These are phyloP conservation scores for Monochamus saltuarius DNA, from an alignment of 1,140 invertebrate species.

Conservation along the genomic window DNA sequence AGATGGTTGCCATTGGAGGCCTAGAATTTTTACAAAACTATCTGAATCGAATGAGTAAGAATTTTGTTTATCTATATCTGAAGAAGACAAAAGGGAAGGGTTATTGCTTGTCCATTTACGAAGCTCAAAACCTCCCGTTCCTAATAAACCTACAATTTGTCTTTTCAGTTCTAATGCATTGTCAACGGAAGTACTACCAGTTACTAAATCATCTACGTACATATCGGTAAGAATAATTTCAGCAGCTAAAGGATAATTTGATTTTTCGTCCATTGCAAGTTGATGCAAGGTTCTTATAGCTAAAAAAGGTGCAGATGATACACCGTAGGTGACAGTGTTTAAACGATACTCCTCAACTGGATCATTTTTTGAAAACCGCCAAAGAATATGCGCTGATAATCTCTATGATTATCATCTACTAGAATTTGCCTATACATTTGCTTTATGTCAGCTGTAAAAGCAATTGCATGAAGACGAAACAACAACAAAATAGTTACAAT, in stretches of 20 bases:
- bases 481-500: slow-evolving; percentile 21
- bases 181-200: slow-evolving; percentile 36
- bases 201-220: slow-evolving; percentile 44
- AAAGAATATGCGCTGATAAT: background rate
- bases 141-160: background rate
- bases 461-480: slow-evolving; percentile 27
- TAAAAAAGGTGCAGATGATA: slow-evolving; percentile 13
- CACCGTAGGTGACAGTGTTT: slow-evolving; percentile 1
- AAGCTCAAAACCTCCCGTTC: slow-evolving; percentile 22
- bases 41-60: background rate
- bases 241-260: background rate
- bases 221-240: slow-evolving; percentile 6
- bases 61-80: background rate
- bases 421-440: slow-evolving; percentile 32
- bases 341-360: background rate
- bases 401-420: background rate
- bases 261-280: slow-evolving; percentile 18
- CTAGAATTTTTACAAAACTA: background rate
- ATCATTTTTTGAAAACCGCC: background rate
- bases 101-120: slow-evolving; percentile 50
- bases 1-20: background rate
- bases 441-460: slow-evolving; percentile 30
- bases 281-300: slow-evolving; percentile 10
- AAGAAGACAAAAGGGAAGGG: slow-evolving; percentile 28
- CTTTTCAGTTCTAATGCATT: background rate